phyloP scores from a whole-genome alignment of 23 tunicate species.

The Ascidia mentula region DNA sequence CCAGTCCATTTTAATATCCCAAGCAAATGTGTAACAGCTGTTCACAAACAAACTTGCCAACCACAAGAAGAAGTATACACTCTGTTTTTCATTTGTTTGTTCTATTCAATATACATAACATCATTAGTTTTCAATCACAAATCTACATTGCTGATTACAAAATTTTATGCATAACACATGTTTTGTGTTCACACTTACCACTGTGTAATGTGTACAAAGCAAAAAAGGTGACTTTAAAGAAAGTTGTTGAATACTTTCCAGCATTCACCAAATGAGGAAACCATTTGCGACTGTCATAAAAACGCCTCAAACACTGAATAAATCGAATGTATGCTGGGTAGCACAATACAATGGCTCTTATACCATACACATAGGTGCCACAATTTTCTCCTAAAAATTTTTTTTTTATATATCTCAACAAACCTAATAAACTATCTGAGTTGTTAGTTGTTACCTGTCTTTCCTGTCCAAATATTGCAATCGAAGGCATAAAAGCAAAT shows the following conservation, averaged over 20 bases:
- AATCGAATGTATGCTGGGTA: conserved; percentile 95
- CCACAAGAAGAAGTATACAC: conserved; percentile 84
- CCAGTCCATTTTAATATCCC: conserved; percentile 99
- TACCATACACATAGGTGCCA: conserved; percentile 69
- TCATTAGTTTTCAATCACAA: not conserved
- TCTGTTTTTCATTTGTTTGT: conserved; percentile 39
- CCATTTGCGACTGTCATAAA: conserved; percentile 78
- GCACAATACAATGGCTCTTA: conserved; percentile 68
- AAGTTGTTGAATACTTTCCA: conserved; percentile 98
- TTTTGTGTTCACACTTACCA: conserved; percentile 29
- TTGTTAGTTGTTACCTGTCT: conserved; percentile 15
- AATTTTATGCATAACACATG: not conserved
- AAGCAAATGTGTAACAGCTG: conserved; percentile 88
- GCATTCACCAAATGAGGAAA: conserved; percentile 97
- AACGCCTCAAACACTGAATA: conserved; percentile 92
- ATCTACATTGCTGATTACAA: not conserved
- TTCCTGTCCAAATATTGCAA: conserved; percentile 62
- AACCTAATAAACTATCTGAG: too few species aligned
- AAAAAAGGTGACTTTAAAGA: conserved; percentile 65
- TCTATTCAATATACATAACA: not conserved
- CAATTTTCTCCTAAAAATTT: conserved; percentile 25
- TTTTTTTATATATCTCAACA: too few species aligned
- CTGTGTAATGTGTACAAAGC: conserved; percentile 61
- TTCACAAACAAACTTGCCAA: conserved; percentile 67
- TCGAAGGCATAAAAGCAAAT: conserved; percentile 76